Evolutionary conservation across 2,113 vertebrate species (phyloP), one percentile per base, ranked within the genome.

Genomic region (Eulacestoma nigropectus): DNA sequence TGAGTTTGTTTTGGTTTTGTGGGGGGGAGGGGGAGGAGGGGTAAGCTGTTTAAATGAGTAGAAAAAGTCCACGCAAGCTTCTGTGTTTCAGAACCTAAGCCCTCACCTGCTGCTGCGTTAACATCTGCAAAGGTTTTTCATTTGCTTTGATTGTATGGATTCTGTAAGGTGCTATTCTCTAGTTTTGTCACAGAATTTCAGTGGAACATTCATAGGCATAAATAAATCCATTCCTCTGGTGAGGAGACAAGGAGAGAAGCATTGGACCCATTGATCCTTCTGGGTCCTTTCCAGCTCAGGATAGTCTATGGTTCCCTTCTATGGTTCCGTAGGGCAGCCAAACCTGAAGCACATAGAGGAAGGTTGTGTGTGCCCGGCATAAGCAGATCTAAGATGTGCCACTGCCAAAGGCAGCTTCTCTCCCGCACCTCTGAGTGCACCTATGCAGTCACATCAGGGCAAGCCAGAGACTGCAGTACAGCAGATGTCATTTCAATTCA

Each of bases 61-160:
- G 16, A 76, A 86, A 42, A 49, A 68, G 33, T 10, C 14, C 17
- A 35, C 41, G 14, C 18, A 88, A 85, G 16, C 10, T 82, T 64
- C 29, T 37, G 11, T 46, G n/a, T 79, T 83, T 92, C 83, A 72
- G 57, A 68, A 30, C 10, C 55, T 46, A 56, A 46, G 15, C 6
- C 16, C 10, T 88, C 13, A 27, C 3, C 33, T 49, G 22, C 32
- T 65, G 37, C 32, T 3, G 0, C 9, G 0, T 37, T 32, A 37
- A 85, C 11, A 1, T 59, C n/a, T 42, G 26, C 37, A 82, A 53
- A 80, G 7, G 19, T n/a, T 70, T 75, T 89, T 84, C 5, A 32
- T 65, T 90, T 49, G 32, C 46, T 86, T 76, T 11, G 10, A 20
- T 27, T 57, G 5, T 6, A 2, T 16, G 22, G 59, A 18, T 69